Base-by-base conservation (phyloP, 2,113 vertebrate species). In the Andinoacara biseriatus region DNA sequence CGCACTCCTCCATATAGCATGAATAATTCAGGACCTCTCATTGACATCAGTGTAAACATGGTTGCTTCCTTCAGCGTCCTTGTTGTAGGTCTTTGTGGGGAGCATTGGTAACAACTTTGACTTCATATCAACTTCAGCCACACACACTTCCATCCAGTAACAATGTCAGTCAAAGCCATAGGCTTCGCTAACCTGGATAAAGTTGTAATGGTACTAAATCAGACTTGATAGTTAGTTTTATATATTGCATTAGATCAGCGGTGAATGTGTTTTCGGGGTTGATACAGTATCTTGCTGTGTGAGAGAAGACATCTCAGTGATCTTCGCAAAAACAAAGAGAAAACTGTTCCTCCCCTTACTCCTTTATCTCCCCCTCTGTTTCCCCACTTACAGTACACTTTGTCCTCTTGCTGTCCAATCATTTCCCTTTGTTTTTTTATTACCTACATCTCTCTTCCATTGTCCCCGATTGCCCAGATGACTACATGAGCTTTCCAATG, bases 41-140 rank as follows among this genome's bases (percentile, higher is more conserved):
- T 89, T 90, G 90, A 92, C 86, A 85, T 84, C 83, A 86, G 43
- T 91, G 91, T 91, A 91, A 92, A 93, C 91, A 90, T 5, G 56
- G 79, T 75, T 35, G 63, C 88, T 88, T 87, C 76, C 75, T 56
- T 62, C 74, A 61, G 84, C 86, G 77, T 60, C 76, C 76, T 76
- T 26, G 61, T 33, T 13, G 49, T 20, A 17, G 59, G 52, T 87
- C 85, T 83, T 84, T 89, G 87, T 91, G 10, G 5, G 4, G 58
- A 80, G 24, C 54, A 40, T 58, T 60, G 20, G 65, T 58, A 54
- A 81, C 7, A 3, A 31, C 58, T 61, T 84, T 18, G 65, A 63
- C 74, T 63, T 17, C 61, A 40, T 22, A 80, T 59, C 26, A 38
- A 72, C 60, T 81, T 54, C n/a, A 77, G 14, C 10, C 24, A 29